A percentile compares a stretch with the other conserved stretches of the same genome.
phyloP scores from a whole-genome alignment of 2,797 vertebrate genomes.

The Halcyon badia region DNA sequence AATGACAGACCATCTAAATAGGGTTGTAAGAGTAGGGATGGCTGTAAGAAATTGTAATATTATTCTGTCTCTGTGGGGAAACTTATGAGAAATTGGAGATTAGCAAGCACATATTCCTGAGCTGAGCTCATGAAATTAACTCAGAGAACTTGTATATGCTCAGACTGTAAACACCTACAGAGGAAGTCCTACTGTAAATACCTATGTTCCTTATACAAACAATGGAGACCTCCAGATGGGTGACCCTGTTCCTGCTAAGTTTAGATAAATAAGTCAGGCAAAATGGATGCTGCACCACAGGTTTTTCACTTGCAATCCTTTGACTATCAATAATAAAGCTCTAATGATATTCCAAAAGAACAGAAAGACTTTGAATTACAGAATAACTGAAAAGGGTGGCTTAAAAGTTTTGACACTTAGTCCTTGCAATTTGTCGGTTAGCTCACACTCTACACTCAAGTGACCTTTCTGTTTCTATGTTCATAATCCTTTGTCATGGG shows the following conservation, averaged over 20 bases:
- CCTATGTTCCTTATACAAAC: not conserved
- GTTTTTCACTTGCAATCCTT: not conserved
- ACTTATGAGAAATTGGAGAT: not conserved
- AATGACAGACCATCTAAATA: not conserved
- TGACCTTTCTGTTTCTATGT: not conserved
- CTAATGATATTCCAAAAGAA: not conserved
- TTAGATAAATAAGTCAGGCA: not conserved
- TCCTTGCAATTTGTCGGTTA: not conserved
- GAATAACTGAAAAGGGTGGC: not conserved
- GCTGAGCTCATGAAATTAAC: not conserved
- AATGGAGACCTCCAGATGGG: not conserved
- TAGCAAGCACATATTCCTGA: not conserved
- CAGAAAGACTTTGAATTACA: not conserved
- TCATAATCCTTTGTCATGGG: not conserved
- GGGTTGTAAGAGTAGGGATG: fast-evolving
- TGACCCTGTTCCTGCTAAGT: not conserved
- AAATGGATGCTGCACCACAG: not conserved
- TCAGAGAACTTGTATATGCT: not conserved
- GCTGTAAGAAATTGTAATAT: not conserved
- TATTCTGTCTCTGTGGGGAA: not conserved
- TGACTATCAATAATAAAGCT: not conserved
- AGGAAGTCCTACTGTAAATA: not conserved
- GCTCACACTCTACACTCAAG: not conserved
- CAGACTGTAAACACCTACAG: not conserved
- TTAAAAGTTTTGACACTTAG: not conserved